Evolutionary conservation across 2,888 invertebrate genomes (phyloP).

Genomic region (Schrankia costaestrigalis): DNA sequence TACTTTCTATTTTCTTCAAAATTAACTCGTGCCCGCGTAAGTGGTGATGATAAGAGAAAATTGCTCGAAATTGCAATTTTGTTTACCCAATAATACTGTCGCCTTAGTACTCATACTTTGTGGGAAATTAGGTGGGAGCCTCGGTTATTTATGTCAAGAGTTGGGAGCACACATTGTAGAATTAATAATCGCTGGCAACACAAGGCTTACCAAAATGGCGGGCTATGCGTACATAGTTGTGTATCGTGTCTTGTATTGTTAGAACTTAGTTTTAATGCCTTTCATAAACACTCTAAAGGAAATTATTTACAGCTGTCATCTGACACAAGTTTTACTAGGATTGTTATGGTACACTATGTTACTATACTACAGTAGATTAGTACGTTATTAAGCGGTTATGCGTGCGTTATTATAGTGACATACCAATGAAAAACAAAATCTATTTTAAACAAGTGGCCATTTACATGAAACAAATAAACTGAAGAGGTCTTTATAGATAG

Average conservation of each 20-base stretch:
- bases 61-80: constrained; percentile 24
- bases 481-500: too few relatives aligned
- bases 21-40: constrained; percentile 20
- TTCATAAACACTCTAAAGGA: too few relatives aligned
- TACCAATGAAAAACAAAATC: too few relatives aligned
- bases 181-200: constrained; percentile 15
- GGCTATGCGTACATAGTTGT: neutral
- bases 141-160: constrained; percentile 18
- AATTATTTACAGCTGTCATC: too few relatives aligned
- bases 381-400: too few relatives aligned
- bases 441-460: too few relatives aligned
- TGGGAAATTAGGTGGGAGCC: constrained; percentile 7
- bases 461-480: too few relatives aligned
- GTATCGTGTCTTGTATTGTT: neutral
- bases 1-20: constrained; percentile 14
- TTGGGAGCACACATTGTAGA: constrained; percentile 14
- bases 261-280: neutral
- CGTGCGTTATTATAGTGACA: too few relatives aligned
- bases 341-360: too few relatives aligned
- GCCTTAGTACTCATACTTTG: constrained; percentile 7
- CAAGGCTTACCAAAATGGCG: neutral
- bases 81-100: constrained; percentile 21
- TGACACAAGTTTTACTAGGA: too few relatives aligned
- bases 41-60: constrained; percentile 23
- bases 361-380: too few relatives aligned